Evolutionary conservation across 2,113 vertebrate genomes (phyloP).

Genomic region (Oceanites oceanicus): DNA sequence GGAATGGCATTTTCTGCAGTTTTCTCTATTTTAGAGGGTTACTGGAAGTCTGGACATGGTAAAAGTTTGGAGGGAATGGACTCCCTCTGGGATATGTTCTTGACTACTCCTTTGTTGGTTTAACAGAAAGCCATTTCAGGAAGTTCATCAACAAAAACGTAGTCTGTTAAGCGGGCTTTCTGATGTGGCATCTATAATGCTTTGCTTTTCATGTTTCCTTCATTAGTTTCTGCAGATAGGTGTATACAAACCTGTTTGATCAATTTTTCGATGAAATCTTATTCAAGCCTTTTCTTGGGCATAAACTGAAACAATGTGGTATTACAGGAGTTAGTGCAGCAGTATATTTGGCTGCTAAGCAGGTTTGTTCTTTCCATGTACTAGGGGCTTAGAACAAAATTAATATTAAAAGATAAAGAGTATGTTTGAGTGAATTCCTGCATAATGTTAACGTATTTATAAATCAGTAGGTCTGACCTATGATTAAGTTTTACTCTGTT

Average conservation of each 20-base stretch:
- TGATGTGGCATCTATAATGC: not conserved
- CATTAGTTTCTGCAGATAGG: not conserved
- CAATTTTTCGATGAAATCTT: not conserved
- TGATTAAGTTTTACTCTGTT: not conserved
- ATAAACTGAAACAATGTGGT: not conserved
- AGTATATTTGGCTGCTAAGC: not conserved
- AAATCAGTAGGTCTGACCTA: not conserved
- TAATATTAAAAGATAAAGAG: not conserved
- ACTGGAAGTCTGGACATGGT: not conserved
- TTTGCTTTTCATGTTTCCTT: not conserved
- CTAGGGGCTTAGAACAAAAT: not conserved
- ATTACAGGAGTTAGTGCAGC: not conserved
- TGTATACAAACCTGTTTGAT: not conserved
- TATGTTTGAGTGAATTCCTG: not conserved
- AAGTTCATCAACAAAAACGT: not conserved
- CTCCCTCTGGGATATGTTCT: not conserved
- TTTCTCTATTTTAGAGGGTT: not conserved
- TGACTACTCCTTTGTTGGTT: not conserved
- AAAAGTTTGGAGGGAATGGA: not conserved
- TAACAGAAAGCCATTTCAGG: not conserved
- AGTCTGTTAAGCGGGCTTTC: not conserved
- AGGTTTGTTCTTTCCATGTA: not conserved
- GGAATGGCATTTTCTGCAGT: not conserved
- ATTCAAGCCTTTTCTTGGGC: not conserved
- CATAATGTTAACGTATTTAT: not conserved